phyloP scores from a whole-genome alignment of 1,140 invertebrate species.

The Holcopasites calliopsidis region DNA sequence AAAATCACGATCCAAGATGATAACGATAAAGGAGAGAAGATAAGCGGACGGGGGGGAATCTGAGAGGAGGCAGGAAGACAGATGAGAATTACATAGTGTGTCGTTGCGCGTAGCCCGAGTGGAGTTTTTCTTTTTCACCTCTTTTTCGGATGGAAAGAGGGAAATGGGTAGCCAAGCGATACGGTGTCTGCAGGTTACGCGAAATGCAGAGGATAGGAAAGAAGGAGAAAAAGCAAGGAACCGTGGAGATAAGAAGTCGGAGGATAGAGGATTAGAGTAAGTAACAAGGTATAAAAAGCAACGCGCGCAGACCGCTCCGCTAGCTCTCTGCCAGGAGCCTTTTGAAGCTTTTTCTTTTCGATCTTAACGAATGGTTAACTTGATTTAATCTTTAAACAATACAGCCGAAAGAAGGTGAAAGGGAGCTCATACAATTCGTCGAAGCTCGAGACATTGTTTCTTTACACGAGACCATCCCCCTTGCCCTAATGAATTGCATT shows the following conservation, averaged over 20 bases:
- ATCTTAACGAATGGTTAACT: too few species aligned
- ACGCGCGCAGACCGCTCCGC: not conserved
- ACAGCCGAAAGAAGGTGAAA: not conserved
- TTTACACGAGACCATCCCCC: slow-evolving; percentile 31
- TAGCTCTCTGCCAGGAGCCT: not conserved
- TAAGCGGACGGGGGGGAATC: not conserved
- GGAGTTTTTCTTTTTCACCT: too few species aligned
- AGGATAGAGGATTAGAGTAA: slow-evolving; percentile 25
- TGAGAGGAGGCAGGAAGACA: not conserved
- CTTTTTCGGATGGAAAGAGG: not conserved
- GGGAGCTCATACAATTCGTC: not conserved
- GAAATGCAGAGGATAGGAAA: slow-evolving; percentile 24
- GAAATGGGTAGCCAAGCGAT: not conserved
- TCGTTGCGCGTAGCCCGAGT: slow-evolving; percentile 8
- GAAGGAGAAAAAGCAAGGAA: slow-evolving; percentile 19
- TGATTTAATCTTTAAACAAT: not conserved
- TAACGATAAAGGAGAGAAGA: slow-evolving; percentile 17
- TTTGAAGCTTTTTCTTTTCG: too few species aligned
- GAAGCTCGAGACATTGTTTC: slow-evolving; percentile 62
- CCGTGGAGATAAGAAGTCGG: slow-evolving; percentile 18
- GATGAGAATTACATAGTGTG: slow-evolving; percentile 39
- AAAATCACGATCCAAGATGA: slow-evolving; percentile 27
- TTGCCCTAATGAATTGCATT: slow-evolving; percentile 69
- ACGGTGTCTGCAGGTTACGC: not conserved
- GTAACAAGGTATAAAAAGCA: not conserved